Percentiles rank a stretch among this genome's conserved stretches.
Evolutionary conservation across 2,888 invertebrate genomes (phyloP).

Genomic region (Malthinus flaveolus): DNA sequence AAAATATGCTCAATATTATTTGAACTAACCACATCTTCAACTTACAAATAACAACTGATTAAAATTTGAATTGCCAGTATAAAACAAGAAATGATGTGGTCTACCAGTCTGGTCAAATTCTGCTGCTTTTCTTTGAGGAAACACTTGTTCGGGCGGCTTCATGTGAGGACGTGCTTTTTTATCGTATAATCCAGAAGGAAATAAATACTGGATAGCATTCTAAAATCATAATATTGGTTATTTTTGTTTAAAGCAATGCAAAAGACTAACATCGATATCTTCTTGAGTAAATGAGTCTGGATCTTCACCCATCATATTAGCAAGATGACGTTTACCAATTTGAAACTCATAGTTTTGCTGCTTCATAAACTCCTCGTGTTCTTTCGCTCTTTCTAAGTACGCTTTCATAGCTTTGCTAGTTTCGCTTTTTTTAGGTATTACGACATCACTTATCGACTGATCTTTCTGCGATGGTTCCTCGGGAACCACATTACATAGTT

Average conservation of each 20-base stretch:
- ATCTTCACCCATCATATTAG: slow-evolving; percentile 98
- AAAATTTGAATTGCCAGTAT: slow-evolving; percentile 86
- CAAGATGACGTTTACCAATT: slow-evolving; percentile 92
- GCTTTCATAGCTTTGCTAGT: slow-evolving; percentile 88
- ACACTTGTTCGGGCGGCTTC: slow-evolving; percentile 88
- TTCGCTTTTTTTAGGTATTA: slow-evolving; percentile 56
- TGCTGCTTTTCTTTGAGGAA: slow-evolving; percentile 80
- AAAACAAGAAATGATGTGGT: slow-evolving; percentile 90
- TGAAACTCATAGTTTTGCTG: slow-evolving; percentile 79
- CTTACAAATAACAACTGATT: slow-evolving; percentile 80
- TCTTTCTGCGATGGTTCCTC: no score
- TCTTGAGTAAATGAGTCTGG: slow-evolving; percentile 85
- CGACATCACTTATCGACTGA: neutral
- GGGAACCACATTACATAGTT: no score
- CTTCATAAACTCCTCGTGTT: slow-evolving; percentile 83
- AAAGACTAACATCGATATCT: slow-evolving; percentile 73
- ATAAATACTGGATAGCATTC: slow-evolving; percentile 90
- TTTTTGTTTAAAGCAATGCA: slow-evolving; percentile 38
- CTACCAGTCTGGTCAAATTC: slow-evolving; percentile 90
- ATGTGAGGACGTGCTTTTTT: slow-evolving; percentile 84
- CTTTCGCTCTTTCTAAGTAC: slow-evolving; percentile 80
- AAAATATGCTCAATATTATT: slow-evolving; percentile 26
- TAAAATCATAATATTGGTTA: slow-evolving; percentile 50
- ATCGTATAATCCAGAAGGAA: slow-evolving; percentile 92
- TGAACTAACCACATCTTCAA: slow-evolving; percentile 16